Evolutionary conservation across 2,113 vertebrate genomes (phyloP).

Genomic region (Oncorhynchus keta): DNA sequence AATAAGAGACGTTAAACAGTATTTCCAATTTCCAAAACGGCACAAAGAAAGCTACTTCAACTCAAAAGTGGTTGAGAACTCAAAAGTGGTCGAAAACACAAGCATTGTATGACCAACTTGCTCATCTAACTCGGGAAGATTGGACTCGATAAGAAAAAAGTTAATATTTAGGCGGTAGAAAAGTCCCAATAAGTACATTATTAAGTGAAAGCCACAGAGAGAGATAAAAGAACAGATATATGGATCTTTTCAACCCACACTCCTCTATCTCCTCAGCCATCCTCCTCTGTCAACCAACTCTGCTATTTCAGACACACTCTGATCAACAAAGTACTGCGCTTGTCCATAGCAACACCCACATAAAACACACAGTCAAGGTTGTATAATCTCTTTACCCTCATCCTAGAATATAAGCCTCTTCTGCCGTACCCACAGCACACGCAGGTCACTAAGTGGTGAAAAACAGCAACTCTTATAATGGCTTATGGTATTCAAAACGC

Average conservation of each 20-base stretch:
- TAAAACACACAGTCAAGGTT: constrained; percentile 48
- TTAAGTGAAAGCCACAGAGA: constrained; percentile 30
- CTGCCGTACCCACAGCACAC: constrained; percentile 7
- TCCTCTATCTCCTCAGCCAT: constrained; percentile 41
- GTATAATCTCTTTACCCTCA: constrained; percentile 53
- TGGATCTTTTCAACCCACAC: too few relatives aligned
- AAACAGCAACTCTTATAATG: not conserved
- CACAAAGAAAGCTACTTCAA: not conserved
- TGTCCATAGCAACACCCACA: constrained; percentile 55
- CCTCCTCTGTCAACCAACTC: constrained; percentile 46
- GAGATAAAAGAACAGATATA: constrained; percentile 33
- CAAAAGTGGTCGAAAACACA: too few relatives aligned
- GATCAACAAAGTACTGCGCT: constrained; percentile 56
- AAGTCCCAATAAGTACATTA: not conserved
- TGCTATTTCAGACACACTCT: constrained; percentile 48
- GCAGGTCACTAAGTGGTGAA: constrained; percentile 33
- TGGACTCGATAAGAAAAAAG: too few relatives aligned
- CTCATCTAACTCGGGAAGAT: not conserved
- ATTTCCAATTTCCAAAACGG: not conserved
- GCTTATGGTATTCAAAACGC: not conserved
- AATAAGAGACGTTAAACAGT: not conserved
- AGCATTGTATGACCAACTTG: too few relatives aligned
- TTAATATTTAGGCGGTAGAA: too few relatives aligned
- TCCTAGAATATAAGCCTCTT: constrained; percentile 26
- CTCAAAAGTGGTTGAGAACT: too few relatives aligned